phyloP scores from a whole-genome alignment of 2,888 invertebrate species.

The Drosophila prostipennis region DNA sequence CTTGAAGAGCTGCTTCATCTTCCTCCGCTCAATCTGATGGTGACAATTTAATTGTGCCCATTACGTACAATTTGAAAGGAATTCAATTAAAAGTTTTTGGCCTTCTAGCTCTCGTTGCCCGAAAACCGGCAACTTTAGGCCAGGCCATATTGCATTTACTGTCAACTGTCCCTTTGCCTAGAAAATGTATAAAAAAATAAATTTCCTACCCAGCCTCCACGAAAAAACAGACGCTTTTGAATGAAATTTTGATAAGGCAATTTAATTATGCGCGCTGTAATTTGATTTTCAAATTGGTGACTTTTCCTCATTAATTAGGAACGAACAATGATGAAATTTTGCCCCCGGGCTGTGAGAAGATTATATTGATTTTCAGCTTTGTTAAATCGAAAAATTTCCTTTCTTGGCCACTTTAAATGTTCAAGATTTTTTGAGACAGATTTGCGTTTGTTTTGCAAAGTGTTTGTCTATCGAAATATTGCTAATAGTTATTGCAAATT shows the following conservation, averaged over 20 bases:
- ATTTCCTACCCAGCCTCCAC: conserved; percentile 19
- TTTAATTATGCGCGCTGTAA: conserved; percentile 72
- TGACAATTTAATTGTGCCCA: conserved; percentile 69
- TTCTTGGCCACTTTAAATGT: conserved; percentile 2
- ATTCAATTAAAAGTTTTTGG: conserved; percentile 74
- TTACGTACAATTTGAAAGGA: conserved; percentile 65
- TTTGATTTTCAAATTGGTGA: conserved; percentile 65
- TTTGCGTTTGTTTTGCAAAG: conserved; percentile 20
- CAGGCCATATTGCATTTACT: conserved; percentile 35
- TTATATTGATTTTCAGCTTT: conserved; percentile 30
- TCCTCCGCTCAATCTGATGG: conserved; percentile 31
- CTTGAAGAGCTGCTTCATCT: not conserved
- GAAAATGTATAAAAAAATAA: not conserved
- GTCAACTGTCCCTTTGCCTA: not conserved
- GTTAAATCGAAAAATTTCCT: not conserved
- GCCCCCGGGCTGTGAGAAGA: conserved; percentile 19
- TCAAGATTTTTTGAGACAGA: too few species aligned
- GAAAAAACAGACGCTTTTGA: conserved; percentile 61
- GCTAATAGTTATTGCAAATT: conserved; percentile 37
- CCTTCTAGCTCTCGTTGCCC: conserved; percentile 11
- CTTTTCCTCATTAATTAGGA: conserved; percentile 65
- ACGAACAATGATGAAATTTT: conserved; percentile 64
- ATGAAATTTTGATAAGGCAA: conserved; percentile 72
- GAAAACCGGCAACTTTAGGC: conserved; percentile 24
- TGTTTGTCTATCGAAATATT: conserved; percentile 21